Conservation (phyloP, 2,888 invertebrate genomes). For the Sphecodes monilicornis region DNA sequence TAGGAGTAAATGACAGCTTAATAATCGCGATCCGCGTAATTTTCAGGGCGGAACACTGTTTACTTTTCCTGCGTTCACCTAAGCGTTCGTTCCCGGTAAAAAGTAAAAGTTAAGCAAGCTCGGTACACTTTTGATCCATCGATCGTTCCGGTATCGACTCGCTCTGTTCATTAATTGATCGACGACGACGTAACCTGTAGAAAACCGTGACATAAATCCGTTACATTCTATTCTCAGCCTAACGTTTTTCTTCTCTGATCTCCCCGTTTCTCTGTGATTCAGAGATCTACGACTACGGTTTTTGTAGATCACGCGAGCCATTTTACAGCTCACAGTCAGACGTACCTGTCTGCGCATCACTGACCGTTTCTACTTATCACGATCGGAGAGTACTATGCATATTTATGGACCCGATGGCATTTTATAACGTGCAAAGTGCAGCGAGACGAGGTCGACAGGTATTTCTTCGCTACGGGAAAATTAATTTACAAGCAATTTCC, state of each 20-base stretch:
- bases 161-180: conserved; percentile 32
- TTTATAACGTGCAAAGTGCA: not conserved
- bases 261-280: not conserved
- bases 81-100: conserved; percentile 18
- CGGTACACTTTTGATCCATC: conserved; percentile 59
- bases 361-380: not conserved
- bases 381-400: not conserved
- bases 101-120: conserved; percentile 52
- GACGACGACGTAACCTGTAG: conserved; percentile 14
- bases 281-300: not conserved
- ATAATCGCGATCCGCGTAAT: conserved; percentile 7
- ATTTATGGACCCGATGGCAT: not conserved
- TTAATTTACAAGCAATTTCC: not conserved
- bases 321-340: not conserved
- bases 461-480: not conserved
- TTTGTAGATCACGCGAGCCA: not conserved
- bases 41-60: conserved; percentile 50
- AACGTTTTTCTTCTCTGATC: not conserved
- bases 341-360: not conserved
- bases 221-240: conserved; percentile 6
- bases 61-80: not conserved
- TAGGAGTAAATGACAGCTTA: conserved; percentile 17
- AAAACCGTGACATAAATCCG: conserved; percentile 33
- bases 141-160: conserved; percentile 8
- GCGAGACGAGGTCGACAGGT: not conserved